These are phyloP conservation scores for Acanthosoma haemorrhoidale DNA, from an alignment of 2,888 invertebrate genomes.

Conservation along the genomic window DNA sequence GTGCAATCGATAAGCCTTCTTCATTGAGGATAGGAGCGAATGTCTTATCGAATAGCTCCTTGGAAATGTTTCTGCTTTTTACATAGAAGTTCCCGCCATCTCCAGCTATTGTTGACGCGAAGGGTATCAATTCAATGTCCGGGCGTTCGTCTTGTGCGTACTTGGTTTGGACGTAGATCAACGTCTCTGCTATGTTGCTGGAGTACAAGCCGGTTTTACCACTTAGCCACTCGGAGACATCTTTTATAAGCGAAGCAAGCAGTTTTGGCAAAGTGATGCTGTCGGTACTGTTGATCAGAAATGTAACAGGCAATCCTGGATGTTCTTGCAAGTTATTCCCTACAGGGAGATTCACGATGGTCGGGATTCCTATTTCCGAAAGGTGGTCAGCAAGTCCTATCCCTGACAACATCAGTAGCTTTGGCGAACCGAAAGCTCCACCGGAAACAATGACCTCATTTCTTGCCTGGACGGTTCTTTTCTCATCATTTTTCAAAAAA, in stretches of 20 bases:
- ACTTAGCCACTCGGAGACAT: conserved; percentile 54
- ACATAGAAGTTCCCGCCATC: conserved; percentile 40
- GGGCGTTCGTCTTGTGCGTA: conserved; percentile 57
- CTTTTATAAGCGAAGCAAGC: neutral
- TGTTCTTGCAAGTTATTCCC: conserved; percentile 54
- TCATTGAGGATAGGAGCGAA: conserved; percentile 49
- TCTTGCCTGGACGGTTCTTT: conserved; percentile 51
- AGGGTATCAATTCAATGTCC: conserved; percentile 74
- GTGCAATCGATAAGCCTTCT: conserved; percentile 64
- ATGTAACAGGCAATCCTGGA: conserved; percentile 31
- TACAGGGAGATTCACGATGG: conserved; percentile 55
- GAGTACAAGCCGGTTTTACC: conserved; percentile 59
- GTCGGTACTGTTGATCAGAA: conserved; percentile 32
- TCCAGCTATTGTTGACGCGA: conserved; percentile 69
- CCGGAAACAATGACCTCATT: conserved; percentile 68
- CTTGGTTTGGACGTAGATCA: conserved; percentile 68
- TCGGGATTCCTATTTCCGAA: conserved; percentile 50
- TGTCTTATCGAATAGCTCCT: conserved; percentile 55
- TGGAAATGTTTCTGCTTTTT: conserved; percentile 50
- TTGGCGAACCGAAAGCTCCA: conserved; percentile 74
- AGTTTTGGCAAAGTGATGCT: conserved; percentile 25
- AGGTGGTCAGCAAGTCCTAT: conserved; percentile 58
- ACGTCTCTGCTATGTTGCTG: conserved; percentile 57
- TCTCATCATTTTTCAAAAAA: conserved; percentile 49
- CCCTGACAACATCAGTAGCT: conserved; percentile 74